phyloP scores from a whole-genome alignment of 2,797 vertebrate species.

The Nyctalus aviator region DNA sequence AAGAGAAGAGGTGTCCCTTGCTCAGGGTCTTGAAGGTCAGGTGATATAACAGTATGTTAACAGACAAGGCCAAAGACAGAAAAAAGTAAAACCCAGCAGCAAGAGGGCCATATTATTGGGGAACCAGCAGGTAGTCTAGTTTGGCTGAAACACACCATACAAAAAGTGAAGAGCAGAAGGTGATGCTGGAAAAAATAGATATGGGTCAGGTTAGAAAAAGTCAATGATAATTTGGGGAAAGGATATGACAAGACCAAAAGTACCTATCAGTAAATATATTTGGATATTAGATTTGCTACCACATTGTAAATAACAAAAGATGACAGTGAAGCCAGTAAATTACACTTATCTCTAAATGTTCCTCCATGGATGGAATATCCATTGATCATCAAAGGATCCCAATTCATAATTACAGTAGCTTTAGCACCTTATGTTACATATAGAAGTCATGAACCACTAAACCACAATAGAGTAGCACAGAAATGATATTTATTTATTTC shows the following conservation, averaged over 20 bases:
- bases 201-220: background rate
- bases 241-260: background rate
- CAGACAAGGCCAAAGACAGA: background rate
- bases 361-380: background rate
- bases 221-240: background rate
- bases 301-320: background rate
- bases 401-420: background rate
- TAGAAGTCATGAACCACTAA: background rate
- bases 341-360: background rate
- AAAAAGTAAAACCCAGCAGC: background rate
- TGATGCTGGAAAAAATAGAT: background rate
- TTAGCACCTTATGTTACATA: conserved; percentile 39
- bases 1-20: background rate
- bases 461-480: background rate
- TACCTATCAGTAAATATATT: background rate
- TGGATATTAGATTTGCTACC: background rate
- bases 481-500: conserved; percentile 11
- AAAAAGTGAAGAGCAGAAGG: background rate
- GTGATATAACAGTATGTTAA: background rate
- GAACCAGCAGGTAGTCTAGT: background rate
- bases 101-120: background rate
- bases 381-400: background rate
- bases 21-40: background rate
- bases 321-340: background rate
- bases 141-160: background rate